Base-by-base conservation (phyloP, 1,140 invertebrate species). In the Radopholus similis region DNA sequence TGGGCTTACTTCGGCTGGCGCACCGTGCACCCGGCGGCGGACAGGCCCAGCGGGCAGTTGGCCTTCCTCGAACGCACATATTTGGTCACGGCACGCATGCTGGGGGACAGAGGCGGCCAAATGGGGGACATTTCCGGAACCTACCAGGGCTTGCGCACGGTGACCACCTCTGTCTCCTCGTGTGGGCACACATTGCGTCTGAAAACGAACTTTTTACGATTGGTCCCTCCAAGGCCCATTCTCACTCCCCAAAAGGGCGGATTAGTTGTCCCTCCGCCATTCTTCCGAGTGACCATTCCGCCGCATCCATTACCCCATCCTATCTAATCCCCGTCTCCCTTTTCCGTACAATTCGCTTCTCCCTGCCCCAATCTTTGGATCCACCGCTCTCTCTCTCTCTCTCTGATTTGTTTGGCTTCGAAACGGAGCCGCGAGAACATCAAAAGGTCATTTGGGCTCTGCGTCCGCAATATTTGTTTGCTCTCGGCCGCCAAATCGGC, bases 171-270 rank as follows among this genome's bases (percentile, higher is more conserved):
- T 6, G 77, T 28, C 53, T 81, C 72, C 54, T 81, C 79, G 42
- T 81, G 68, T 9, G 79, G 80, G 68, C 79, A 81, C 6, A 81
- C 80, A 49, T 81, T 77, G 34, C 65, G 68, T 42, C 80, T 80
- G 70, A n/a, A n/a, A n/a, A n/a, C n/a, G n/a, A n/a, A n/a, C n/a
- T n/a, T n/a, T n/a, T n/a, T n/a, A n/a, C n/a, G n/a, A n/a, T n/a
- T n/a, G n/a, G n/a, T n/a, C n/a, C n/a, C n/a, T n/a, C n/a, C n/a
- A n/a, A n/a, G n/a, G n/a, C n/a, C n/a, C n/a, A n/a, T n/a, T n/a
- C n/a, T n/a, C n/a, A n/a, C n/a, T n/a, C n/a, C n/a, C n/a, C n/a
- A n/a, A n/a, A n/a, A n/a, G n/a, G n/a, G n/a, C n/a, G n/a, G n/a
- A n/a, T n/a, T n/a, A n/a, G n/a, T n/a, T n/a, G n/a, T n/a, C n/a